A percentile compares a stretch with the other conserved stretches of the same genome.
These are phyloP conservation scores for Nomada ruficornis DNA, from an alignment of 2,888 invertebrate species.

Conservation along the genomic window DNA sequence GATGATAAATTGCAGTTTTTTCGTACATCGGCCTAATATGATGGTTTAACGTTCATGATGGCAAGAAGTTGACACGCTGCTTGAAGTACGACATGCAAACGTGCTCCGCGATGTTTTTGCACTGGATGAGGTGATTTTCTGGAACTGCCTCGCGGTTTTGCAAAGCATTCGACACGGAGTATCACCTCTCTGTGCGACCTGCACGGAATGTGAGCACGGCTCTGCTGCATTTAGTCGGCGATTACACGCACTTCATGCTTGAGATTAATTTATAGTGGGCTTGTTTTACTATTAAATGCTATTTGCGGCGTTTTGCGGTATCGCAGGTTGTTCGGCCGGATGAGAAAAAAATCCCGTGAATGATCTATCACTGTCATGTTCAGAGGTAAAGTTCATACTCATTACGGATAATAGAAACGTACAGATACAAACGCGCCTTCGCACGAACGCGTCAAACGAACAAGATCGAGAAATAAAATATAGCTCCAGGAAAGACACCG, in stretches of 20 bases:
- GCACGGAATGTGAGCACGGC: slow-evolving; percentile 34
- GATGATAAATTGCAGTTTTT: slow-evolving; percentile 4
- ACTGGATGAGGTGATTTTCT: not conserved
- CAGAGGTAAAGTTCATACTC: slow-evolving; percentile 49
- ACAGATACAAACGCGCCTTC: slow-evolving; percentile 17
- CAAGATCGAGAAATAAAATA: slow-evolving; percentile 22
- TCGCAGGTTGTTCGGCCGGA: slow-evolving; percentile 19
- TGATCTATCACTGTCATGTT: slow-evolving; percentile 54
- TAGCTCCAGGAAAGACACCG: not conserved
- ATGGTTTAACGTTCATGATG: not conserved
- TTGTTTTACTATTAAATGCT: slow-evolving; percentile 50
- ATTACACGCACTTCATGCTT: slow-evolving; percentile 50
- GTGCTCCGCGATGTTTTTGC: not conserved
- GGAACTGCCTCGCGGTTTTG: slow-evolving; percentile 2
- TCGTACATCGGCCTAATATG: not conserved
- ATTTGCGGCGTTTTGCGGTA: slow-evolving; percentile 27
- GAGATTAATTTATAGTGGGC: slow-evolving; percentile 42
- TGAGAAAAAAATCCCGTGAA: slow-evolving; percentile 19
- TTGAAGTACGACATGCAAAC: slow-evolving; percentile 3
- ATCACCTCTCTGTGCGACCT: slow-evolving; percentile 31
- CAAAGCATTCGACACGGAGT: not conserved
- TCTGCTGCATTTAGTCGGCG: slow-evolving; percentile 43
- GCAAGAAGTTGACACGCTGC: not conserved
- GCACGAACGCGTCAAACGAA: slow-evolving; percentile 14
- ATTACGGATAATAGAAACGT: slow-evolving; percentile 38